Evolutionary conservation across 2,113 vertebrate genomes (phyloP), one percentile per base, ranked within the genome.

Genomic region (Passer domesticus): DNA sequence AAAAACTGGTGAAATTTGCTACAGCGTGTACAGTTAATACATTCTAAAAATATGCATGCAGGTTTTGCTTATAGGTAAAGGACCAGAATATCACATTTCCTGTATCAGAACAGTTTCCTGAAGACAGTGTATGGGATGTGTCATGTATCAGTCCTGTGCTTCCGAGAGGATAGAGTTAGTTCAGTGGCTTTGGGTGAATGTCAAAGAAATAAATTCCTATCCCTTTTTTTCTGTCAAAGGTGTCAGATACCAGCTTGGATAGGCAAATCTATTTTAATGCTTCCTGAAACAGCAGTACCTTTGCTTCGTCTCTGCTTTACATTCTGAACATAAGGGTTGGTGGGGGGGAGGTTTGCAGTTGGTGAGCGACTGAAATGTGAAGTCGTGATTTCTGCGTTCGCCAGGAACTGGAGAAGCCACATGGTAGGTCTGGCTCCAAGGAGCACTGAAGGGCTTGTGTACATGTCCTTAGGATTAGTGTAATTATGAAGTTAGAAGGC

Each of bases 231-330:
- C 55, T 15, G 1, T 79, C 70, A 68, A 15, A 73, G 50, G 66
- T 68, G 49, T 82, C n/a, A 23, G 31, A 52, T 90, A 58, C 15
- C 52, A 58, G 10, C 35, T 62, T 76, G 81, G 46, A 23, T 73
- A 73, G 69, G 55, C 58, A 73, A 76, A 88, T 76, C 62, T 87
- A 33, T 76, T 97, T 92, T 82, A 87, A 73, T 63, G 37, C 62
- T 80, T 68, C 84, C 74, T 92, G 70, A 87, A 92, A 62, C 63
- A 91, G 55, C 84, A 70, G 27, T 87, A 89, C 67, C 66, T 96
- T 56, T 89, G 31, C 62, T 87, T 91, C 87, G 20, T 72, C 62
- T 87, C 63, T 87, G 67, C 62, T 68, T 92, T 86, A 68, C 41
- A 28, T 84, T 87, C 44, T 53, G 77, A 84, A 52, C 50, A 28